Evolutionary conservation across 1,140 invertebrate genomes (phyloP).

Genomic region (Drosophila nigromelanica): DNA sequence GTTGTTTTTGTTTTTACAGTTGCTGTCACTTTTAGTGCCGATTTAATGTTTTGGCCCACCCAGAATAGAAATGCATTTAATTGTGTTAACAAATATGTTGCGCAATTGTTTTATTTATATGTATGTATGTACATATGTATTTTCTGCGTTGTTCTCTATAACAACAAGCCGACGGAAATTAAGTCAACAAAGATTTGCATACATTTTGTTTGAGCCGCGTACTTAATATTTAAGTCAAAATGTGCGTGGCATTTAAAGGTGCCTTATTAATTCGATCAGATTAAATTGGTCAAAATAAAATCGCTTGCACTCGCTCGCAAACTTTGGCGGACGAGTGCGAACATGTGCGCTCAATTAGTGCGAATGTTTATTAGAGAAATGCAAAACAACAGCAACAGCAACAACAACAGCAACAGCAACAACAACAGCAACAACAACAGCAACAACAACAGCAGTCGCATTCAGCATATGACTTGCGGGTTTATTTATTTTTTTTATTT

Average conservation of each 20-base stretch:
- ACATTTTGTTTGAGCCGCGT: background rate
- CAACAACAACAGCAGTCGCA: constrained; percentile 1
- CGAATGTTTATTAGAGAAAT: constrained; percentile 23
- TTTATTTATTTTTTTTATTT: constrained; percentile 2
- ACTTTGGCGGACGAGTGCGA: constrained; percentile 32
- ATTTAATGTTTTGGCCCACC: constrained; percentile 36
- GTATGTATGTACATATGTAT: too few species aligned
- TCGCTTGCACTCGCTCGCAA: constrained; percentile 23
- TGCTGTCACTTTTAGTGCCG: constrained; percentile 1
- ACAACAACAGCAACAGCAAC: constrained; percentile 3
- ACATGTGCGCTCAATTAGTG: constrained; percentile 32
- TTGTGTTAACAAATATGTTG: constrained; percentile 33
- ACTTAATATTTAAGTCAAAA: constrained; percentile 9
- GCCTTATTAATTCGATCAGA: constrained; percentile 38
- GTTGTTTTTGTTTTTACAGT: background rate
- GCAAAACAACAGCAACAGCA: constrained; percentile 15
- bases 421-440: constrained; percentile 2
- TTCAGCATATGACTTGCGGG: constrained; percentile 32
- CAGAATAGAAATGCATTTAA: constrained; percentile 35
- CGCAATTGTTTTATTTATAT: constrained; percentile 28
- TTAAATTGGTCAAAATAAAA: background rate
- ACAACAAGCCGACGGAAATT: background rate
- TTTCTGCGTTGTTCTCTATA: too few species aligned
- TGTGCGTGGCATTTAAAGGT: constrained; percentile 45
- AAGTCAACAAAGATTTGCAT: constrained; percentile 19